These are phyloP conservation scores for Chinchilla lanigera DNA, from an alignment of 2,113 vertebrate species.

Conservation along the genomic window DNA sequence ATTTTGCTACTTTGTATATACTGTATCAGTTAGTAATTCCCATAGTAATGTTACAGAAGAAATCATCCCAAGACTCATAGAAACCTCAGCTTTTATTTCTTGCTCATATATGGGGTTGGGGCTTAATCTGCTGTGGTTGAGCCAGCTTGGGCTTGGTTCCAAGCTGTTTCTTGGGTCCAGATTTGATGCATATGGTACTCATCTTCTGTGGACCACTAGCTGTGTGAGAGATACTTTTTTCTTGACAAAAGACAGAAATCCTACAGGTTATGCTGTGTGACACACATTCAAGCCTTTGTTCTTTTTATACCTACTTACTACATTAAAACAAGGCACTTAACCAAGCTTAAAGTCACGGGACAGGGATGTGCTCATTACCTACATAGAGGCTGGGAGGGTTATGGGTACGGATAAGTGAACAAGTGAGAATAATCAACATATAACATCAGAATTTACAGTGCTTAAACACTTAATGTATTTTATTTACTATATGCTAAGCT, in stretches of 20 bases:
- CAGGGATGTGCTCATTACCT: neutral
- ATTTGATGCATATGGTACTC: neutral
- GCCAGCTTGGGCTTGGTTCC: neutral
- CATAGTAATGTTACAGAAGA: neutral
- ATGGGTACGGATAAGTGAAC: neutral
- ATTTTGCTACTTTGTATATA: neutral
- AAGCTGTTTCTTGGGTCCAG: neutral
- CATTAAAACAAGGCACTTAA: neutral
- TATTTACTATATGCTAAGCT: neutral
- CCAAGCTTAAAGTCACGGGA: neutral
- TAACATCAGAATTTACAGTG: constrained; percentile 10
- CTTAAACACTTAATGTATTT: neutral
- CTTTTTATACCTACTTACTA: neutral
- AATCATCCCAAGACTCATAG: neutral
- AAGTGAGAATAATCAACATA: neutral
- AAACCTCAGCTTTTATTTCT: constrained; percentile 6
- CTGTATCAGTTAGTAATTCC: neutral
- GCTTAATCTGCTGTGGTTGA: neutral
- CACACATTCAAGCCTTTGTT: neutral
- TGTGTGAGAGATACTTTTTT: neutral
- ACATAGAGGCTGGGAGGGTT: neutral
- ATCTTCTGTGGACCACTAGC: neutral
- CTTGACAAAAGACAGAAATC: neutral
- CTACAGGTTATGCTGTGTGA: neutral
- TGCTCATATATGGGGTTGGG: neutral